phyloP scores from a whole-genome alignment of 2,113 vertebrate genomes.

The Corythornis vintsioides region DNA sequence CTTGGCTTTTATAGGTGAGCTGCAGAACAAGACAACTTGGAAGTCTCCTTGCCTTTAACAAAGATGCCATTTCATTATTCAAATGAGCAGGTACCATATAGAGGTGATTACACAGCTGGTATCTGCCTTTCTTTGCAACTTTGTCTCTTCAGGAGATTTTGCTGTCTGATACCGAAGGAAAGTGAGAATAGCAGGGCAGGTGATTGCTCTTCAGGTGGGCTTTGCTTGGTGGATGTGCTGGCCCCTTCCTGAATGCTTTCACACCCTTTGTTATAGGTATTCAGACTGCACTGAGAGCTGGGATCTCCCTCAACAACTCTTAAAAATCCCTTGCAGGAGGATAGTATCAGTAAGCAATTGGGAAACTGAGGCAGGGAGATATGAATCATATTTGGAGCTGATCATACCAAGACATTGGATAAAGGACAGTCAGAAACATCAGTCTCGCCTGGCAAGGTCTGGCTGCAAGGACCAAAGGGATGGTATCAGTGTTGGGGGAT shows the following conservation, averaged over 20 bases:
- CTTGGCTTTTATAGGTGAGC: constrained; percentile 51
- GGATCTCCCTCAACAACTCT: background rate
- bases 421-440: background rate
- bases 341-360: rapidly evolving
- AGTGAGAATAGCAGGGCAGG: background rate
- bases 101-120: constrained; percentile 5
- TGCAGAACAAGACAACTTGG: constrained; percentile 34
- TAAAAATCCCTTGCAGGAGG: background rate
- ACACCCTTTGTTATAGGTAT: background rate
- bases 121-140: background rate
- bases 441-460: background rate
- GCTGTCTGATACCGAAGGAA: background rate
- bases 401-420: background rate
- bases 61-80: constrained; percentile 44
- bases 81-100: constrained; percentile 43
- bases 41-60: constrained; percentile 45
- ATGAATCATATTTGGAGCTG: background rate
- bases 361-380: constrained; percentile 20
- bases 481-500: background rate
- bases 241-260: background rate
- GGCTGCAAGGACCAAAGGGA: background rate
- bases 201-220: background rate
- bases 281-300: background rate
- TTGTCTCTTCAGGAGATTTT: background rate
- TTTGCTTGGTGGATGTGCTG: background rate